A percentile compares a stretch with the other conserved stretches of the same genome.
These are phyloP conservation scores for Aviceda subcristata DNA, from an alignment of 2,113 vertebrate genomes.

Conservation along the genomic window DNA sequence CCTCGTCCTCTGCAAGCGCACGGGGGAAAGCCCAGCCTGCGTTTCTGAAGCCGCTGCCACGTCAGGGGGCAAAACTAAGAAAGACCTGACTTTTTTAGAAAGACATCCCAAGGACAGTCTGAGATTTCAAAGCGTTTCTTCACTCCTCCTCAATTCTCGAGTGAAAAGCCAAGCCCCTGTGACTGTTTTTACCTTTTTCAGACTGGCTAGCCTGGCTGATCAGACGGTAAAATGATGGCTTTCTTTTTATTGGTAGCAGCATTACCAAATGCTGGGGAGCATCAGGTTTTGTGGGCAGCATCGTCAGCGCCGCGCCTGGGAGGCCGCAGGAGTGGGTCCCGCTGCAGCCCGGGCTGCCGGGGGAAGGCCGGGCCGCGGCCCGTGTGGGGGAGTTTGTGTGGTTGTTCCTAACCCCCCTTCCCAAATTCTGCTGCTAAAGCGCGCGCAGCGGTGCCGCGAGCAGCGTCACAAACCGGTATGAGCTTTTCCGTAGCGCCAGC, in stretches of 20 bases:
- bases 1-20: not conserved
- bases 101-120: not conserved
- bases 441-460: not conserved
- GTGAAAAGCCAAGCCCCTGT: not conserved
- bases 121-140: not conserved
- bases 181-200: not conserved
- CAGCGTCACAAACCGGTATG: accelerated
- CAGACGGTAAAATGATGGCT: not conserved
- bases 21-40: not conserved
- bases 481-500: not conserved
- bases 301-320: too few species aligned
- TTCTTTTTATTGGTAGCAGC: not conserved
- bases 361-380: not conserved
- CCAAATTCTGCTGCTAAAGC: not conserved
- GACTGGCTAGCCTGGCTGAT: not conserved
- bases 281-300: not conserved
- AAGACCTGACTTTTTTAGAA: not conserved
- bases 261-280: not conserved
- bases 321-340: not conserved
- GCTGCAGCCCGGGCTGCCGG: not conserved
- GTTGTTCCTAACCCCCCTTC: not conserved
- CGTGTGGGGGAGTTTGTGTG: too few species aligned
- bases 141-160: not conserved
- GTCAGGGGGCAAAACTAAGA: not conserved
- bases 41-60: not conserved